Evolutionary conservation across 1,140 invertebrate genomes (phyloP), one percentile per base, ranked within the genome.

Genomic region (Caenorhabditis inopinata): DNA sequence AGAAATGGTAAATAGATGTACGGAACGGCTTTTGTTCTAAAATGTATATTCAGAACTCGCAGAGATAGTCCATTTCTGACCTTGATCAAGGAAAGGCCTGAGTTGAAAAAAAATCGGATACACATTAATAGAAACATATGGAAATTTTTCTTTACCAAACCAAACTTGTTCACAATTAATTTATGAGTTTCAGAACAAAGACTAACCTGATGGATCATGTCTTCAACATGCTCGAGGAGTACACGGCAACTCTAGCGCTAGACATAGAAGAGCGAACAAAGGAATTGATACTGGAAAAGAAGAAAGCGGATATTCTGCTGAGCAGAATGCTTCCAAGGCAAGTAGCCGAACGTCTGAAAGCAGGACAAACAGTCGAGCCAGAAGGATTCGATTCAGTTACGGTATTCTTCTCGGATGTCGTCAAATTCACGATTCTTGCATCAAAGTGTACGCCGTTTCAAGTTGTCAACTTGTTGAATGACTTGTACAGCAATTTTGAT

Each of bases 401-500:
- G 16, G 81, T 85, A 21, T 82, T 84, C 68, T 85, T 85, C 46
- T 81, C 78, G 23, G 94, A 95, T 85, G 94, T 95, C 79, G 94
- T 95, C 0, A 94, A 94, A 23, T 95, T 95, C 87, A 95, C 94
- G 0, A 93, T 84, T 93, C 93, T 0, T 91, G 93, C 83, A 14
- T n/a, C 42, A 14, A 82, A 82, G 46, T 84, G 68, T 32, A 21
- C 79, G 7, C 79, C 80, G 12, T 76, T 84, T 27, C 82, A 93
- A 78, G 80, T 80, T 5, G 48, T 62, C 35, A 62, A 62, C 21
- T 16, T 78, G 32, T 32, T 78, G 12, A 46, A 68, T 48, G 51
- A 58, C 16, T 25, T 58, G 23, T 62, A 77, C 74, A 75, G 74
- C 35, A 75, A 51, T n/a, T 75, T 75, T 35, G 74, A 75, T 49